Evolutionary conservation across 2,113 vertebrate genomes (phyloP), one percentile per base, ranked within the genome.

Genomic region (Empidonax alnorum): DNA sequence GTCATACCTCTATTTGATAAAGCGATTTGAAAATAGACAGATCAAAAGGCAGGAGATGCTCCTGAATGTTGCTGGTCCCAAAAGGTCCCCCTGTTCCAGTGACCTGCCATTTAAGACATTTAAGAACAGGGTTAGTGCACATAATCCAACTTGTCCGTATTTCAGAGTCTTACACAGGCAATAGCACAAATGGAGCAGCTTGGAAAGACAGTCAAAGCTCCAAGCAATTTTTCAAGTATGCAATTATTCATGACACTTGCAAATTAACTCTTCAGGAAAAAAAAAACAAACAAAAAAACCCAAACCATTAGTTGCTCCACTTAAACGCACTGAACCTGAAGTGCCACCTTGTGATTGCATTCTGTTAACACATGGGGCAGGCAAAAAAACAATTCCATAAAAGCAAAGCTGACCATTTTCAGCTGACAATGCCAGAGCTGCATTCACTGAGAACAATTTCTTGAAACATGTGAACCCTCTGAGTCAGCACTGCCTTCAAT

Each of bases 11-110:
- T 61, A 99, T 99, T 93, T 99, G 99, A 89, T 98, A 98, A 95
- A 99, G 98, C 0, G 99, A 98, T 78, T 99, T 99, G 96, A 99
- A 99, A 92, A 99, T 97, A 30, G 99, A 99, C 66, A 99, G 97
- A 96, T 99, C 99, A 89, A 99, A 99, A 16, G 98, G 98, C 27
- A 99, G 98, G 53, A 97, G 97, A 94, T 97, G 98, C 88, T 99
- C 99, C 95, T 98, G 98, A 97, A 99, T 99, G 96, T 99, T 99
- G 96, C 99, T 99, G 96, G 98, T 99, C 94, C 99, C 99, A 91
- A 99, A 98, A 83, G 98, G 97, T 87, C 98, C 98, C 85, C 98
- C 98, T 89, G 98, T 98, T 74, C 99, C 99, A 71, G 97, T 98
- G 89, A 99, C 98, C 99, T 99, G 92, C 27, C 8, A 67, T 84